Conservation (phyloP, 30 jellyfish, hydroid and myxozoan species). For the Chrysaora quinquecirrha region DNA sequence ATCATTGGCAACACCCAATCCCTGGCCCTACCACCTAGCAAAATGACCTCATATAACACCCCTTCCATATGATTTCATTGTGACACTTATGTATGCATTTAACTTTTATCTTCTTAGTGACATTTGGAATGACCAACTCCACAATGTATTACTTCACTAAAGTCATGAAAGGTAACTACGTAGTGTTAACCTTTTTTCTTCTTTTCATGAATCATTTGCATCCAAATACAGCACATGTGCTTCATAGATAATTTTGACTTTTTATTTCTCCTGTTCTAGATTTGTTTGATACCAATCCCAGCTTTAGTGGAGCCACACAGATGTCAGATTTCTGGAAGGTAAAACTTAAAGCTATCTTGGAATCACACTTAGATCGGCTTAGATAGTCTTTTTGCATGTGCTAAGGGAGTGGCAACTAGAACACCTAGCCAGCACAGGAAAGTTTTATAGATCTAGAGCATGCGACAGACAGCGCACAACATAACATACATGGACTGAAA, state of each 20-base stretch:
- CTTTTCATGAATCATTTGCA: not conserved
- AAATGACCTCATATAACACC: too few species aligned
- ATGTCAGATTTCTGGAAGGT: constrained; percentile 90
- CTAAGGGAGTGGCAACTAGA: not conserved
- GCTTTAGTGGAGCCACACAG: constrained; percentile 58
- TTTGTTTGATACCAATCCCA: constrained; percentile 74
- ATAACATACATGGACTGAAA: not conserved
- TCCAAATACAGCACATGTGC: not conserved
- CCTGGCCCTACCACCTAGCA: too few species aligned
- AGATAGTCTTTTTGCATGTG: too few species aligned
- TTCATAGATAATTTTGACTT: not conserved
- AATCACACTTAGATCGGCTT: too few species aligned
- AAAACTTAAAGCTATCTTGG: too few species aligned
- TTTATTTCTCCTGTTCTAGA: constrained; percentile 35
- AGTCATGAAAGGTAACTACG: constrained; percentile 93
- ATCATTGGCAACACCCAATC: too few species aligned
- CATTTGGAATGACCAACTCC: constrained; percentile 99
- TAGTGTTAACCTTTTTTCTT: not conserved
- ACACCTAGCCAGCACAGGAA: not conserved
- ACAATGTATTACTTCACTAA: constrained; percentile 98
- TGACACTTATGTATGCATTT: too few species aligned
- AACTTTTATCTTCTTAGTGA: constrained; percentile 76
- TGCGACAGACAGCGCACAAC: not conserved
- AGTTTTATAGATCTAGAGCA: not conserved
- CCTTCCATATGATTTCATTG: too few species aligned